These are phyloP conservation scores for Squalus acanthias DNA, from an alignment of 2,797 vertebrate genomes.

Conservation along the genomic window DNA sequence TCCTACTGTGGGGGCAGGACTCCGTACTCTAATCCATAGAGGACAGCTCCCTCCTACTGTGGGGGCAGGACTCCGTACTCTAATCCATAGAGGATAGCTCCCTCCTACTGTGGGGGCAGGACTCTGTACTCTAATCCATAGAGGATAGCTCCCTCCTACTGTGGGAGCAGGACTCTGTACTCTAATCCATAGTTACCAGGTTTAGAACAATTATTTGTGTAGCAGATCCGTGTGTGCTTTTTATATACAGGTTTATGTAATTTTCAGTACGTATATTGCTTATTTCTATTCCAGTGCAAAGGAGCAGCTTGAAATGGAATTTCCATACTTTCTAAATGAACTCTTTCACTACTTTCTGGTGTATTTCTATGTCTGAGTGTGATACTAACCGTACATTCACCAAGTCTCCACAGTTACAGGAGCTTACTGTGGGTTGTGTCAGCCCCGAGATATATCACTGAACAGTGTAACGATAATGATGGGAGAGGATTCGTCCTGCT, in stretches of 20 bases:
- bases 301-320: background rate
- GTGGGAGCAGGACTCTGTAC: background rate
- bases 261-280: background rate
- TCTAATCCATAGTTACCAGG: background rate
- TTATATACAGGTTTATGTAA: background rate
- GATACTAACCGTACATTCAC: background rate
- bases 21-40: background rate
- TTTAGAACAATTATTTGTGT: background rate
- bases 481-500: background rate
- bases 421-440: background rate
- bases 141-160: background rate
- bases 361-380: background rate
- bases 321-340: background rate
- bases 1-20: background rate
- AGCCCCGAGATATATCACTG: too few relatives aligned
- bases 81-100: background rate
- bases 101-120: background rate
- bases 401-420: background rate
- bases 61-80: background rate
- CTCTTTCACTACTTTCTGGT: background rate
- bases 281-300: background rate
- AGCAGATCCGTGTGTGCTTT: background rate
- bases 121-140: background rate
- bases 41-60: background rate
- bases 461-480: background rate